These are phyloP conservation scores for Zenarchopterus dispar DNA, from an alignment of 2,797 vertebrate genomes.

Conservation along the genomic window DNA sequence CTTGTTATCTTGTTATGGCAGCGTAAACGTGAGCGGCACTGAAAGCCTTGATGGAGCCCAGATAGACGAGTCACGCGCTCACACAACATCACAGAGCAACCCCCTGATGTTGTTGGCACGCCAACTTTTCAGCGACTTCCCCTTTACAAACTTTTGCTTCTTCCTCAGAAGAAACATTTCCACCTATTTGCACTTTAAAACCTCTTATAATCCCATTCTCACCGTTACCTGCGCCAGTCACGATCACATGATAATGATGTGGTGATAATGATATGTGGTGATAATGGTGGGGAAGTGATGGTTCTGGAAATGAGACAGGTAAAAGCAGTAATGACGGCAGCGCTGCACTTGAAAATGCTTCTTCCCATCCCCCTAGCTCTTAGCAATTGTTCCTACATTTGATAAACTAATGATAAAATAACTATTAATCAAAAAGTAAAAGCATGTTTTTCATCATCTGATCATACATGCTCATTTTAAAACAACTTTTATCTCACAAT, in stretches of 20 bases:
- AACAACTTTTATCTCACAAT: too few species aligned
- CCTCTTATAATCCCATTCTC: constrained; percentile 9
- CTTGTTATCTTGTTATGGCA: constrained; percentile 78
- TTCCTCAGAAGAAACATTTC: constrained; percentile 33
- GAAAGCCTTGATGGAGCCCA: constrained; percentile 73
- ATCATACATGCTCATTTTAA: too few species aligned
- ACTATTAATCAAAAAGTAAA: not conserved
- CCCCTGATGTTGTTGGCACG: constrained; percentile 53
- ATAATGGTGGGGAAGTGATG: not conserved
- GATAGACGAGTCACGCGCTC: constrained; percentile 67
- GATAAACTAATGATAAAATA: too few species aligned
- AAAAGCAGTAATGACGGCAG: not conserved
- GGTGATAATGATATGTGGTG: not conserved
- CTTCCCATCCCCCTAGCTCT: not conserved
- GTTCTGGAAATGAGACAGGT: not conserved
- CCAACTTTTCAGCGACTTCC: constrained; percentile 54
- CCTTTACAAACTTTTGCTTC: constrained; percentile 38
- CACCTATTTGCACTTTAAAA: constrained; percentile 25
- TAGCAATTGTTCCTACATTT: not conserved
- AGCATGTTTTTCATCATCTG: too few species aligned
- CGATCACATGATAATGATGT: not conserved
- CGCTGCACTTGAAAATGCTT: too few species aligned
- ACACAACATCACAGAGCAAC: constrained; percentile 51
- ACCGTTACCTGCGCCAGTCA: constrained; percentile 1
- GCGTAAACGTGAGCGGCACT: constrained; percentile 70